Conservation (phyloP, 1,140 invertebrate species). For the Tetramorium parvispinum region DNA sequence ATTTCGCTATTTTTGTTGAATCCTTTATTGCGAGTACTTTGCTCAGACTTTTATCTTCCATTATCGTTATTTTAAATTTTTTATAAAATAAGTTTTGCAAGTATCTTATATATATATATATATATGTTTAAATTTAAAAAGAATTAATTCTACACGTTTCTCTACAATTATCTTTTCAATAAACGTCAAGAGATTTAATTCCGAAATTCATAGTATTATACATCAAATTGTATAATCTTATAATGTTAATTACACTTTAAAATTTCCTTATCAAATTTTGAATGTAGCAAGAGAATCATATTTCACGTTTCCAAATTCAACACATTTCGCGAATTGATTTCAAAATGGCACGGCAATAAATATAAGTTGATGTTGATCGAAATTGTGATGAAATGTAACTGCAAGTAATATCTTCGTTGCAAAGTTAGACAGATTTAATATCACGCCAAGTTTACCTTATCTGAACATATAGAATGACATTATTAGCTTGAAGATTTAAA, state of each 20-base stretch:
- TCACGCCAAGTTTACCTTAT: slow-evolving; percentile 45
- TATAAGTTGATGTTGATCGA: not conserved
- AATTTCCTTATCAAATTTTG: not conserved
- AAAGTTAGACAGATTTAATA: not conserved
- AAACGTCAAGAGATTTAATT: not conserved
- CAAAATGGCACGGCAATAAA: not conserved
- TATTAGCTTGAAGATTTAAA: slow-evolving; percentile 24
- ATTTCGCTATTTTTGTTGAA: not conserved
- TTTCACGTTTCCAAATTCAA: not conserved
- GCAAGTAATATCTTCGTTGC: not conserved
- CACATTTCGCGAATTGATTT: not conserved
- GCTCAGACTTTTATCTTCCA: slow-evolving; percentile 46
- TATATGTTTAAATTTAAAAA: not conserved
- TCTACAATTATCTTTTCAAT: not conserved
- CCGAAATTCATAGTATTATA: not conserved
- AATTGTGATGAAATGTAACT: slow-evolving; percentile 11
- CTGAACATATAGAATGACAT: slow-evolving; percentile 59
- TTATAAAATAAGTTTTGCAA: not conserved
- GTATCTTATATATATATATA: not conserved
- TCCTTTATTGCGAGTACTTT: slow-evolving; percentile 43
- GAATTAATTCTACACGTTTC: not conserved
- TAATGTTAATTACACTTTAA: not conserved
- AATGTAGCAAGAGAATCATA: not conserved
- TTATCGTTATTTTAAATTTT: not conserved
- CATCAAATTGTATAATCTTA: not conserved